Conservation (phyloP, 2,888 invertebrate species). For the Atrina japonica region DNA sequence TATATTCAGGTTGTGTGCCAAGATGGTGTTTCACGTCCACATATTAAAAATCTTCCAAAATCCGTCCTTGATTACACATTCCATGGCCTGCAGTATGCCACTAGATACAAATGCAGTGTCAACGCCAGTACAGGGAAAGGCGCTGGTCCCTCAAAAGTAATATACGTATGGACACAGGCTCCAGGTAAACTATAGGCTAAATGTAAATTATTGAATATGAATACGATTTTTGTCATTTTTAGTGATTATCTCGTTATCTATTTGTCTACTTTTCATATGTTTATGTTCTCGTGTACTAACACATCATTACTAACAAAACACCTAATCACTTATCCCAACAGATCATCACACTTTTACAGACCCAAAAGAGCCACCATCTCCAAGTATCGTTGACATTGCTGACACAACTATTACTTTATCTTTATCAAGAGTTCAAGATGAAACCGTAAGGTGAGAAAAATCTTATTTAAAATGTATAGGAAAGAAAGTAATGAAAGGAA, state of each 20-base stretch:
- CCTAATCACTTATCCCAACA: no score
- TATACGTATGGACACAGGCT: constrained; percentile 87
- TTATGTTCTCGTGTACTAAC: no score
- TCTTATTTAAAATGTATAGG: no score
- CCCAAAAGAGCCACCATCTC: constrained; percentile 86
- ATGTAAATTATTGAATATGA: no score
- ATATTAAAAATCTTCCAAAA: constrained; percentile 4
- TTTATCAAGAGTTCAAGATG: constrained; percentile 84
- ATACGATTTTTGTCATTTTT: not conserved
- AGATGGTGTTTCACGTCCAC: constrained; percentile 33
- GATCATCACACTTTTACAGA: constrained; percentile 51
- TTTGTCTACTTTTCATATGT: not conserved
- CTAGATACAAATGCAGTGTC: constrained; percentile 88
- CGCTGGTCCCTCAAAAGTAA: constrained; percentile 82
- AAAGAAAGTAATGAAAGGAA: no score
- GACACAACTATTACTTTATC: constrained; percentile 86
- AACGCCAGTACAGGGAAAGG: constrained; percentile 84
- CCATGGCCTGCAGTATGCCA: constrained; percentile 84
- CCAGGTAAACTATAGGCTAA: no score
- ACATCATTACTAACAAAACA: no score
- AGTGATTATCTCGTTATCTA: not conserved
- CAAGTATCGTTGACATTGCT: constrained; percentile 85
- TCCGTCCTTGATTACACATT: constrained; percentile 51
- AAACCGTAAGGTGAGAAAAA: constrained; percentile 89
- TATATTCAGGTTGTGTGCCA: constrained; percentile 64